Evolutionary conservation across 92 coral and sea anemone species (phyloP).

Genomic region (Epizoanthus rinbou): DNA sequence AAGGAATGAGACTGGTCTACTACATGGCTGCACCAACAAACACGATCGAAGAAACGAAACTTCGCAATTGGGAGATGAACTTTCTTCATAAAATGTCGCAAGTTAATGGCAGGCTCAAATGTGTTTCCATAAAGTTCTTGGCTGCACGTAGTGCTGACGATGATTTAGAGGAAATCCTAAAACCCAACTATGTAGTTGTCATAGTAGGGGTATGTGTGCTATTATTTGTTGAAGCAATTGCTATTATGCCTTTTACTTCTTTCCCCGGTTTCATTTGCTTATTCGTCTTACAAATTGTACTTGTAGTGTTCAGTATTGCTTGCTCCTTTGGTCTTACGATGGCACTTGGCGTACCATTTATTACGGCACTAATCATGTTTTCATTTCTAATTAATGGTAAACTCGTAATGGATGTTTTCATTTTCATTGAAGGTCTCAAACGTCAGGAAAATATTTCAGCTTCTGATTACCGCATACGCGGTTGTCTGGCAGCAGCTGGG

Average conservation of each 20-base stretch:
- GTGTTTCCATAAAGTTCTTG: background rate
- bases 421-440: background rate
- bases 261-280: background rate
- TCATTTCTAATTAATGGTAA: constrained; percentile 2
- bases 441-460: background rate
- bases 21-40: background rate
- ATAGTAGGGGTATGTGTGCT: background rate
- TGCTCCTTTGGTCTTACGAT: background rate
- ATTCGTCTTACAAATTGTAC: background rate
- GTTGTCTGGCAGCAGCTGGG: constrained; percentile 3
- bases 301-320: background rate
- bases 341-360: constrained; percentile 1
- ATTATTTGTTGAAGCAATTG: background rate
- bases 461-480: background rate
- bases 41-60: background rate
- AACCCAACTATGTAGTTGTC: background rate
- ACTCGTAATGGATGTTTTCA: background rate
- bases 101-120: background rate
- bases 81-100: background rate
- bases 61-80: background rate
- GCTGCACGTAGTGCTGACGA: constrained; percentile 16
- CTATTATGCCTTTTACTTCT: background rate
- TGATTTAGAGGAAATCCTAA: background rate
- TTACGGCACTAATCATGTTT: background rate
- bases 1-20: background rate